phyloP scores from a whole-genome alignment of 2,888 invertebrate genomes.

The Cephus pulcher region DNA sequence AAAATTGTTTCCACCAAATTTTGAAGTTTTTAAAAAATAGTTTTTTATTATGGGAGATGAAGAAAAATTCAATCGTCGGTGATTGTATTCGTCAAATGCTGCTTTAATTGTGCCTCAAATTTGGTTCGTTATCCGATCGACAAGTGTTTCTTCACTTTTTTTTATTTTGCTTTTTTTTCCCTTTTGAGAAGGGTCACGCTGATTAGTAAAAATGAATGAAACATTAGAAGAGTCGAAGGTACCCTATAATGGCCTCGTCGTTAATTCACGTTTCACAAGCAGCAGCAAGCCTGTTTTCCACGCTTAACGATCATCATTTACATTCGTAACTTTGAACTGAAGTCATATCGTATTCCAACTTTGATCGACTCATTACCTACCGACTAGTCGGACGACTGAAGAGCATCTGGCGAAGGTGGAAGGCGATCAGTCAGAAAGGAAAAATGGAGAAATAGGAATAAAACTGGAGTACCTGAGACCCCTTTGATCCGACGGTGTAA shows the following conservation, averaged over 20 bases:
- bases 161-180: not conserved
- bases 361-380: conserved; percentile 29
- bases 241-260: not conserved
- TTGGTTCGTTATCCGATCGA: not conserved
- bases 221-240: not conserved
- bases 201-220: not conserved
- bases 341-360: conserved; percentile 3
- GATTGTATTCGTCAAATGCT: not conserved
- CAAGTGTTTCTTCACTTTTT: not conserved
- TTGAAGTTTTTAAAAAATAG: too few species aligned
- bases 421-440: not conserved
- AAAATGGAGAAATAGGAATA: not conserved
- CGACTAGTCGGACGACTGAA: not conserved
- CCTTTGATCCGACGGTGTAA: not conserved
- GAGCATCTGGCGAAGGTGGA: not conserved
- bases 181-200: not conserved
- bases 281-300: not conserved
- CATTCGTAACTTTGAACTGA: not conserved
- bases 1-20: too few species aligned
- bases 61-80: not conserved
- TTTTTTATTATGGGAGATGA: not conserved
- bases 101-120: not conserved
- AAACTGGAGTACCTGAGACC: not conserved
- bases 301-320: conserved; percentile 2
- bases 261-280: conserved; percentile 2